phyloP scores from a whole-genome alignment of 2,888 invertebrate genomes.

The Boloria euphrosyne region DNA sequence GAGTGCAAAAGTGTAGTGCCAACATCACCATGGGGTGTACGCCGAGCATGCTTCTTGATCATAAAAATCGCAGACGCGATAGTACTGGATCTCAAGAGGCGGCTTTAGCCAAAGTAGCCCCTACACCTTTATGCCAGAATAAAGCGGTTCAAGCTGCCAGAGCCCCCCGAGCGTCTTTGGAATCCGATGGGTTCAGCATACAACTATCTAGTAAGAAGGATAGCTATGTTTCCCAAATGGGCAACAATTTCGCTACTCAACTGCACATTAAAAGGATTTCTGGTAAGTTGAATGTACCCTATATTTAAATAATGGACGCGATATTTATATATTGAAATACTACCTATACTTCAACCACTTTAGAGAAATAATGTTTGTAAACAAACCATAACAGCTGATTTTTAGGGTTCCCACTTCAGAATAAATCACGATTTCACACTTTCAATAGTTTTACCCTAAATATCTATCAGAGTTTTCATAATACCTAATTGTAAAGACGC shows the following conservation, averaged over 20 bases:
- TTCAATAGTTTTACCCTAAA: no score
- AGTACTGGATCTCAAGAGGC: constrained; percentile 78
- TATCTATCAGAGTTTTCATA: no score
- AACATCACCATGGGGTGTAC: constrained; percentile 82
- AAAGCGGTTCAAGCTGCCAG: constrained; percentile 73
- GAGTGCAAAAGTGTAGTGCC: constrained; percentile 75
- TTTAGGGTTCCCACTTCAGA: no score
- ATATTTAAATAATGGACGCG: no score
- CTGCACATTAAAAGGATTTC: constrained; percentile 79
- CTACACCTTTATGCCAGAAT: constrained; percentile 68
- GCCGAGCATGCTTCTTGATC: constrained; percentile 84
- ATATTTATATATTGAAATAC: no score
- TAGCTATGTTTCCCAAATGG: constrained; percentile 81
- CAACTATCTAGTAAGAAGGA: constrained; percentile 78
- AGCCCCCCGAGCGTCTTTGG: constrained; percentile 74
- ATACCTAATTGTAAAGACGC: no score
- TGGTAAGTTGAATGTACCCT: constrained; percentile 60
- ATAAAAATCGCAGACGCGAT: constrained; percentile 82
- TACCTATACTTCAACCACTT: no score
- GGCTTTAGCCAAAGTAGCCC: constrained; percentile 72
- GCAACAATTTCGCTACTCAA: constrained; percentile 78
- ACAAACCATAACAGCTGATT: no score
- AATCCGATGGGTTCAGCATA: constrained; percentile 79
- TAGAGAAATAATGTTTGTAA: no score
- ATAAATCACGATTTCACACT: no score